Base-by-base conservation (phyloP, 2,888 invertebrate species). In the Altica lythri region DNA sequence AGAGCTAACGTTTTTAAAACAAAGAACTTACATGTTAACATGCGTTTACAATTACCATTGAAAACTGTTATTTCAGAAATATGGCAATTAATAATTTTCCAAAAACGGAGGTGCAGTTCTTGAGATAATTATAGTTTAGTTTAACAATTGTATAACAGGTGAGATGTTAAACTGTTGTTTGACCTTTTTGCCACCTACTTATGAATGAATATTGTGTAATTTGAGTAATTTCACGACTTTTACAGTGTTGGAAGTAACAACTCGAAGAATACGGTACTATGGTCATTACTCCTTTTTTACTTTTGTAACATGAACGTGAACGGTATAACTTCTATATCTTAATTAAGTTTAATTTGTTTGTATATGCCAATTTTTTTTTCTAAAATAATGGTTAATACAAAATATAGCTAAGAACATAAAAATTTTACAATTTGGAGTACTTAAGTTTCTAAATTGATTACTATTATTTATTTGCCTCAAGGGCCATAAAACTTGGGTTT, bases 141-240 rank as follows among this genome's bases (percentile, higher is more conserved):
- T 45, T 14, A n/a, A 44, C 13, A 51, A 45, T 29, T 10, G 22
- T 22, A 22, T 22, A 30, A 32, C 45, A 52, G 52, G 37, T 45
- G 37, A 30, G 38, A 52, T 10, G 25, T 19, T 47, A 27, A 32
- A 48, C 19, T 40, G 40, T 52, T 30, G 30, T 38, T 46, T 52
- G 30, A 52, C 52, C 52, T 52, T 30, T 46, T 6, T 32, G 25
- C 45, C 45, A 45, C 52, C 52, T 45, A 52, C 47, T 22, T 27
- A 47, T 45, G 29, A 38, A 38, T 38, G 37, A 51, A 51, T 45
- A 18, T 40, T 40, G 4, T 13, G 25, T 22, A 40, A 40, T 40
- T 40, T 40, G 22, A 22, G 40, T 10, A 22, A 40, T 40, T 40
- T 25, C 22, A 40, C 9, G 4, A 40, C 25, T 40, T 40, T 40